A percentile compares a stretch with the other conserved stretches of the same genome.
These are phyloP conservation scores for Pangasius krempfi DNA, from an alignment of 2,797 vertebrate species.

Conservation along the genomic window DNA sequence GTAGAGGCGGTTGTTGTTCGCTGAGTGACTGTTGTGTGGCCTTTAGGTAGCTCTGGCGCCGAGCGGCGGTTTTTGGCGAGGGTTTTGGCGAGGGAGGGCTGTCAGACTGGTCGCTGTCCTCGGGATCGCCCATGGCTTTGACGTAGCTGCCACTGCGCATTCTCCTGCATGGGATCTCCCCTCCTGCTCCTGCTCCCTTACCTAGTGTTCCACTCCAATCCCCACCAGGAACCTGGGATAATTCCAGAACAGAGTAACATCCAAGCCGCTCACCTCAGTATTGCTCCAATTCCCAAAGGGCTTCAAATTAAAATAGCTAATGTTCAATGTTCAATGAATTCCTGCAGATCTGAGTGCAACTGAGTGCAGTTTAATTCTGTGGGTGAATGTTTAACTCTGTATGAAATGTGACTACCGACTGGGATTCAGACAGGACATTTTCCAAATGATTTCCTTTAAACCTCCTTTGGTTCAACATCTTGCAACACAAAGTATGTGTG, in stretches of 20 bases:
- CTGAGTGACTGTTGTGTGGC: constrained; percentile 96
- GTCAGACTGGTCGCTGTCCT: constrained; percentile 95
- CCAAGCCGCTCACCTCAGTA: background rate
- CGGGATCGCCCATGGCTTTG: constrained; percentile 95
- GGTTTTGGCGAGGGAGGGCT: constrained; percentile 88
- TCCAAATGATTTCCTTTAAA: constrained; percentile 14
- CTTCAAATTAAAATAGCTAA: background rate
- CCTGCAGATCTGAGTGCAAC: background rate
- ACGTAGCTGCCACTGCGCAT: constrained; percentile 99
- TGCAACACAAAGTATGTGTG: background rate
- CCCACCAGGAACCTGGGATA: constrained; percentile 87
- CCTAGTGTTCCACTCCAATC: constrained; percentile 90
- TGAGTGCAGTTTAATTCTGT: background rate
- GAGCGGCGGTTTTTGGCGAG: constrained; percentile 94
- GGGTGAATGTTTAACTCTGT: constrained; percentile 1
- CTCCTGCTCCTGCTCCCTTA: constrained; percentile 68
- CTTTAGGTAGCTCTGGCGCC: constrained; percentile 98
- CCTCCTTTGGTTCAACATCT: background rate
- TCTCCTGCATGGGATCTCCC: constrained; percentile 93
- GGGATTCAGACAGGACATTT: background rate
- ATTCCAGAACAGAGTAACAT: constrained; percentile 6
- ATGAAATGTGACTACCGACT: background rate
- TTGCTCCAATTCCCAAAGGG: background rate
- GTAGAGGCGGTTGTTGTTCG: constrained; percentile 86
- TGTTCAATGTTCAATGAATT: constrained; percentile 16